Evolutionary conservation across 2,888 invertebrate species (phyloP).

Genomic region (Glaucopsyche alexis): DNA sequence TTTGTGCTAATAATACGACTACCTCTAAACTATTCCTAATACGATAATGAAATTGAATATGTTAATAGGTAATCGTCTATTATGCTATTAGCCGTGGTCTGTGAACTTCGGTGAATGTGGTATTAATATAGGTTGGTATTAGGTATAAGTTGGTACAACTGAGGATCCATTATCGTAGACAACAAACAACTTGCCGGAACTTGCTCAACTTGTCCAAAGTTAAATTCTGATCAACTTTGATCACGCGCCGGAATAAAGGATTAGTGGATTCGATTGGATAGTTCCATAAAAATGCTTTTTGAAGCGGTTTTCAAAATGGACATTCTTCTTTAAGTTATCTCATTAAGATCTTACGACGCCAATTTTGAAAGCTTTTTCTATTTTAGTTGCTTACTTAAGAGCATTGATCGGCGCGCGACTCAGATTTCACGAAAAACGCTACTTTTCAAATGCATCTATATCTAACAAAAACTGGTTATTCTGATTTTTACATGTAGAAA

Average conservation of each 20-base stretch:
- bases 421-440: too few species aligned
- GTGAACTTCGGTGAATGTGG: constrained; percentile 33
- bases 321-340: constrained; percentile 3
- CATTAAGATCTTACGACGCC: background rate
- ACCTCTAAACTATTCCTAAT: background rate
- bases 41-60: background rate
- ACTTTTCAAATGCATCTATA: too few species aligned
- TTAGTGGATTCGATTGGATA: constrained; percentile 26
- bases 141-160: constrained; percentile 30
- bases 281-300: background rate
- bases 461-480: too few species aligned
- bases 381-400: too few species aligned
- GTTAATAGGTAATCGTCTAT: constrained; percentile 15
- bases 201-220: constrained; percentile 44
- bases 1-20: background rate
- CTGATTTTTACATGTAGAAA: too few species aligned
- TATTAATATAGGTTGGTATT: constrained; percentile 40
- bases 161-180: constrained; percentile 40
- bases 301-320: background rate
- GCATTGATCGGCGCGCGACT: too few species aligned
- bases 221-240: constrained; percentile 39
- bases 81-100: constrained; percentile 14
- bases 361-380: too few species aligned
- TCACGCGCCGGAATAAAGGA: constrained; percentile 29
- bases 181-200: constrained; percentile 47